Evolutionary conservation across 2,888 invertebrate species (phyloP).

Genomic region (Hirtodrosophila confusa): DNA sequence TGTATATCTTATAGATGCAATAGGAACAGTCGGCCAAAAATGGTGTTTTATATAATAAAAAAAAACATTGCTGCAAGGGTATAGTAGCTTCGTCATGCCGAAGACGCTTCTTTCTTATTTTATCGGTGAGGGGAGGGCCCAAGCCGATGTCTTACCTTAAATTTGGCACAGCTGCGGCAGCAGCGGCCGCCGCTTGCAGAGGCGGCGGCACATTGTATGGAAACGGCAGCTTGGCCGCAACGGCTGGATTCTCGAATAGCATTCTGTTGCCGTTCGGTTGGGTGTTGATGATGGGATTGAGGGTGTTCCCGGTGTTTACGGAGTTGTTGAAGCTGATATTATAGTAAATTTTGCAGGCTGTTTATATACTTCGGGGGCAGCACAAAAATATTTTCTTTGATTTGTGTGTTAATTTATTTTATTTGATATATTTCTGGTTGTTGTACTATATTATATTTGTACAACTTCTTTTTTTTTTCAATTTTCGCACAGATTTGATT

Average conservation of each 20-base stretch:
- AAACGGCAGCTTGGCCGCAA: slow-evolving; percentile 87
- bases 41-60: too few relatives aligned
- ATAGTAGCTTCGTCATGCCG: too few relatives aligned
- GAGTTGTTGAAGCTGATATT: slow-evolving; percentile 54
- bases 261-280: slow-evolving; percentile 82
- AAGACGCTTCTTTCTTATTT: too few relatives aligned
- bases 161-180: slow-evolving; percentile 83
- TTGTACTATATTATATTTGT: slow-evolving; percentile 11
- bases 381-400: slow-evolving; percentile 28
- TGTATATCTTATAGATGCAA: too few relatives aligned
- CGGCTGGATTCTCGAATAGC: slow-evolving; percentile 90
- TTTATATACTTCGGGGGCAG: slow-evolving; percentile 58
- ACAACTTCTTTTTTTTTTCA: slow-evolving; percentile 10
- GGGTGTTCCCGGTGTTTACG: slow-evolving; percentile 43
- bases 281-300: slow-evolving; percentile 45
- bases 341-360: slow-evolving; percentile 73
- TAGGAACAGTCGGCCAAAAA: too few relatives aligned
- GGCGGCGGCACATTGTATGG: slow-evolving; percentile 90
- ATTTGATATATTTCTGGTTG: slow-evolving; percentile 8
- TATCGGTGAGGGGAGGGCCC: neutral
- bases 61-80: too few relatives aligned
- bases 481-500: slow-evolving; percentile 27
- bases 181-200: slow-evolving; percentile 84
- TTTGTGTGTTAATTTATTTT: slow-evolving; percentile 22
- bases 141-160: slow-evolving; percentile 80